Evolutionary conservation across 2,113 vertebrate genomes (phyloP).

Genomic region (Lamprologus lemairii): DNA sequence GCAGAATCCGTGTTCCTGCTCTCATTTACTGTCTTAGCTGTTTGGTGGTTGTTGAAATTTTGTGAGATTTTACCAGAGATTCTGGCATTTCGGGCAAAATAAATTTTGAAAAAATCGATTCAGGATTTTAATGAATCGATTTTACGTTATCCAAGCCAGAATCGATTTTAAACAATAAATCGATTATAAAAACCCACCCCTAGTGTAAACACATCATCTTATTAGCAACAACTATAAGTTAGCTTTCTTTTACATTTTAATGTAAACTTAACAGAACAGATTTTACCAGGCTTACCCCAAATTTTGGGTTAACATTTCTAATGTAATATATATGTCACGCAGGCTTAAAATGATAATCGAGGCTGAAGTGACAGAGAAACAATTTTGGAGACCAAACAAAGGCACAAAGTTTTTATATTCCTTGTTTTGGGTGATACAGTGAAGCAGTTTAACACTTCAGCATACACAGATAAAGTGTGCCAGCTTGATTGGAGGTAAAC

Average conservation of each 20-base stretch:
- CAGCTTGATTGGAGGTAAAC: background rate
- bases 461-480: background rate
- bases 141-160: no score
- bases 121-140: no score
- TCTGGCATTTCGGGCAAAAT: no score
- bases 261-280: background rate
- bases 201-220: rapidly evolving
- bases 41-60: no score
- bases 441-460: background rate
- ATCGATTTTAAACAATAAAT: no score
- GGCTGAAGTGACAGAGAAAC: background rate
- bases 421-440: background rate
- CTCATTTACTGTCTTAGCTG: no score
- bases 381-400: background rate
- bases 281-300: rapidly evolving
- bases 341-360: background rate
- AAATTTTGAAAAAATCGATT: no score
- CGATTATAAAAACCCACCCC: no score
- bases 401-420: rapidly evolving
- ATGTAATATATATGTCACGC: rapidly evolving
- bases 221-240: background rate
- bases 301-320: background rate
- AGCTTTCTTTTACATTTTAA: background rate
- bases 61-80: no score
- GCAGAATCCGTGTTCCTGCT: no score